Percentiles rank a stretch among this genome's conserved stretches.
Evolutionary conservation across 1,140 invertebrate genomes (phyloP).

Genomic region (Bombus affinis): DNA sequence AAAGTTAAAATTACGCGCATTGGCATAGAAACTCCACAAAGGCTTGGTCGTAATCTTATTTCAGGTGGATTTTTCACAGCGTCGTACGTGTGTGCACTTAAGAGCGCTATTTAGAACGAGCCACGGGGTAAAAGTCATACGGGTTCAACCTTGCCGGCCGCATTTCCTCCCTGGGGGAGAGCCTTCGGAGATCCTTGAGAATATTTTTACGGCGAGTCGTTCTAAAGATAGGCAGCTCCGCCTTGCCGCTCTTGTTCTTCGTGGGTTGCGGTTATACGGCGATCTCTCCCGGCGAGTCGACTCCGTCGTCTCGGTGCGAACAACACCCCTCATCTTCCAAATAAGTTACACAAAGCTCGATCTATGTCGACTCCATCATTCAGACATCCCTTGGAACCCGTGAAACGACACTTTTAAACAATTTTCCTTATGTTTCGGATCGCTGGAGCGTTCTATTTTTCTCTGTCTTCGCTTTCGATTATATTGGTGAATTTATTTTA

Average conservation of each 20-base stretch:
- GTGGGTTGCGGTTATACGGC: constrained; percentile 40
- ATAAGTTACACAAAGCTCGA: background rate
- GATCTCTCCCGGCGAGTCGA: constrained; percentile 10
- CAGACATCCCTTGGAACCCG: too few species aligned
- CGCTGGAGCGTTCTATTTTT: too few species aligned
- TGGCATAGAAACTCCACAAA: background rate
- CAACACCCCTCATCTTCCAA: background rate
- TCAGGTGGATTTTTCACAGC: constrained; percentile 44
- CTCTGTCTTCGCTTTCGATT: too few species aligned
- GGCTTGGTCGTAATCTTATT: background rate
- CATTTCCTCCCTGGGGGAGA: constrained; percentile 58
- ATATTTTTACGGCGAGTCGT: constrained; percentile 59
- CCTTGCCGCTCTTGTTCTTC: constrained; percentile 30
- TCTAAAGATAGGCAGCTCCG: constrained; percentile 62
- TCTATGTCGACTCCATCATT: background rate
- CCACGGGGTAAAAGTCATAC: constrained; percentile 34
- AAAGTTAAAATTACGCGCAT: background rate
- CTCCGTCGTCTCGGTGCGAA: constrained; percentile 14
- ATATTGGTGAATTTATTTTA: too few species aligned
- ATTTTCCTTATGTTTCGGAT: background rate
- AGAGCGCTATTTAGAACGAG: constrained; percentile 46
- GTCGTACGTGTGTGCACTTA: constrained; percentile 23
- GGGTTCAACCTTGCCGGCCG: constrained; percentile 38
- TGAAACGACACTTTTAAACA: too few species aligned
- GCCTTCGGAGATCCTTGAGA: constrained; percentile 60